Base-by-base conservation (phyloP, 37 sponge, comb jelly and placozoan genomes). In the Dysidea cf. avara region DNA sequence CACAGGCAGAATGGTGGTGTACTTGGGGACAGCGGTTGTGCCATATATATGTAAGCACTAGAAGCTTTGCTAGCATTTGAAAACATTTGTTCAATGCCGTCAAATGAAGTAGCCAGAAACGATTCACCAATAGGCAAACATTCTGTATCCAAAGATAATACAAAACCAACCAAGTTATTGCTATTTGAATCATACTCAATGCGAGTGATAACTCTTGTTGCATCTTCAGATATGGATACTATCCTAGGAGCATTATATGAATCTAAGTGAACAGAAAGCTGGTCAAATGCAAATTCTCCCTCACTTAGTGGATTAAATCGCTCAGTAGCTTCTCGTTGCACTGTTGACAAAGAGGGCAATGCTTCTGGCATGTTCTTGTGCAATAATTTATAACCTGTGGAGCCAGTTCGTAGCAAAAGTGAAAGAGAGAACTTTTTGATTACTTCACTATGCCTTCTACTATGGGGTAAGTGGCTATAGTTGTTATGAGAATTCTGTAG, bases 41-140 rank as follows among this genome's bases (percentile, higher is more conserved):
- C 76, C 76, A 75, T 61, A 37, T 75, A 75, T 24, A 61, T 39
- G 40, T 49, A 75, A 4, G 76, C 51, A 40, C 62, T 48, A 24
- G 61, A 63, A 30, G 76, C 63, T 35, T 63, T n/a, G 17, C 2
- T 25, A 6, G 33, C 18, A 60, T 29, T 22, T 29, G 20, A 7
- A 54, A 74, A 74, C 4, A 1, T 2, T 11, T 74, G 24, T 53
- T 61, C 33, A 18, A 62, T 75, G 18, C 64, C 49, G 13, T 36
- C 53, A 37, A 75, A 75, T 31, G 76, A 75, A 22, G n/a, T 24
- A 16, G 60, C 74, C 9, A 4, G 18, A 56, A 72, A 72, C 1
- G 7, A 11, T 1, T 75, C 52, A 39, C 25, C 1, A 2, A 59
- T 7, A 4, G 76, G 76, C 56, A 75, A 53, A n/a, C 76, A 63